Evolutionary conservation across 23 tunicate genomes (phyloP).

Genomic region (Styela clava): DNA sequence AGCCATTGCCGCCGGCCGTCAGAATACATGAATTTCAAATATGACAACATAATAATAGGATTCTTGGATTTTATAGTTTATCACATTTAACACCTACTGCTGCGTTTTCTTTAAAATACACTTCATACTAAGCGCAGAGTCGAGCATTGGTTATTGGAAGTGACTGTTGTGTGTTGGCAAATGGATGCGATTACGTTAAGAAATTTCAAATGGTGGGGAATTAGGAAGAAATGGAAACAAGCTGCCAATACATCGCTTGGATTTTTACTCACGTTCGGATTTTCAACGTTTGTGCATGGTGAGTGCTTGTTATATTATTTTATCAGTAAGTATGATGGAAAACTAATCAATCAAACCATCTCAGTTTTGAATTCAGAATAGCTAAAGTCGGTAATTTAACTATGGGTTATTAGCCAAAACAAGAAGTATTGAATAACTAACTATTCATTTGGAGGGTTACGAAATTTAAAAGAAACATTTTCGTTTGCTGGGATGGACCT

Average conservation of each 20-base stretch:
- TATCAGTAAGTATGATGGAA: not conserved
- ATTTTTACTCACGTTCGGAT: constrained; percentile 5
- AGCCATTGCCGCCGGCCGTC: not conserved
- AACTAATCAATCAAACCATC: too few relatives aligned
- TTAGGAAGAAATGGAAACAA: not conserved
- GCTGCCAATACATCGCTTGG: not conserved
- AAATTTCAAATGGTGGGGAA: not conserved
- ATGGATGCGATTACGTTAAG: not conserved
- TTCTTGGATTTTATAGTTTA: not conserved
- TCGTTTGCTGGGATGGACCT: too few relatives aligned
- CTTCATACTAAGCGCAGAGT: too few relatives aligned
- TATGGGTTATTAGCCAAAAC: too few relatives aligned
- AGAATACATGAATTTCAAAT: not conserved
- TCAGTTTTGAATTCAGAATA: too few relatives aligned
- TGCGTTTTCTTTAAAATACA: too few relatives aligned
- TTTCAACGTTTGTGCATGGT: constrained; percentile 6
- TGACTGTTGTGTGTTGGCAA: too few relatives aligned
- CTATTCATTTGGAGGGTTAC: not conserved
- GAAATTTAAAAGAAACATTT: too few relatives aligned
- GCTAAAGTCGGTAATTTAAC: too few relatives aligned
- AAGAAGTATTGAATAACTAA: not conserved
- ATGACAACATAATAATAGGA: not conserved
- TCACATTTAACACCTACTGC: too few relatives aligned
- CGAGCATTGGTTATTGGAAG: too few relatives aligned
- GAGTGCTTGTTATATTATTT: not conserved